Evolutionary conservation across 2,888 invertebrate species (phyloP).

Genomic region (Acleris laterana): DNA sequence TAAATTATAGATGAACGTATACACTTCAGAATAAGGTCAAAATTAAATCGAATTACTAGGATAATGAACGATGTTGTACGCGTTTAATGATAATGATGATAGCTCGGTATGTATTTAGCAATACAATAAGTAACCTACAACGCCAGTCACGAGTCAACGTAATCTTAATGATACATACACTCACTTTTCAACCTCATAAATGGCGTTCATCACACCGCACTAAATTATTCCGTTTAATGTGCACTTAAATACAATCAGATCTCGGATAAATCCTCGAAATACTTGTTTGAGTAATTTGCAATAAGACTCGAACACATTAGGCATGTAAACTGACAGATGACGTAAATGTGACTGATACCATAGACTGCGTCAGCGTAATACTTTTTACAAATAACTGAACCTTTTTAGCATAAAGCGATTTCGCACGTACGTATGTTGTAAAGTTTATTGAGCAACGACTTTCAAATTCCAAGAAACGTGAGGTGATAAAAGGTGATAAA

Average conservation of each 20-base stretch:
- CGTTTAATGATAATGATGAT: too few species aligned
- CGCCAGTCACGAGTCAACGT: too few species aligned
- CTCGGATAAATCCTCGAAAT: background rate
- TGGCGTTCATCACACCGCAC: slow-evolving; percentile 11
- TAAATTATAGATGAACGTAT: too few species aligned
- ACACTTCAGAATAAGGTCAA: too few species aligned
- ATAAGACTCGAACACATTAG: background rate
- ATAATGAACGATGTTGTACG: too few species aligned
- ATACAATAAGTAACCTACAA: too few species aligned
- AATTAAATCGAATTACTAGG: too few species aligned
- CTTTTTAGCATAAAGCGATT: slow-evolving; percentile 16
- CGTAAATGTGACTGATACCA: slow-evolving; percentile 9
- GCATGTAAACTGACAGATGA: slow-evolving; percentile 11
- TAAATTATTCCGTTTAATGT: slow-evolving; percentile 3
- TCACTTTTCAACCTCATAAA: slow-evolving; percentile 23
- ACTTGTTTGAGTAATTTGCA: background rate
- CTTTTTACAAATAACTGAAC: slow-evolving; percentile 12
- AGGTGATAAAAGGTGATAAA: slow-evolving; percentile 11
- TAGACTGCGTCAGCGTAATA: slow-evolving; percentile 6
- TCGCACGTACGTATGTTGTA: slow-evolving; percentile 3
- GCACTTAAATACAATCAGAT: slow-evolving; percentile 11
- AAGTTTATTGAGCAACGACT: slow-evolving; percentile 13
- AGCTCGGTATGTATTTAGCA: too few species aligned
- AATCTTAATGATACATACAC: too few species aligned
- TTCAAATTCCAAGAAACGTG: slow-evolving; percentile 9